These are phyloP conservation scores for Halesus radiatus DNA, from an alignment of 1,140 invertebrate genomes.

Conservation along the genomic window DNA sequence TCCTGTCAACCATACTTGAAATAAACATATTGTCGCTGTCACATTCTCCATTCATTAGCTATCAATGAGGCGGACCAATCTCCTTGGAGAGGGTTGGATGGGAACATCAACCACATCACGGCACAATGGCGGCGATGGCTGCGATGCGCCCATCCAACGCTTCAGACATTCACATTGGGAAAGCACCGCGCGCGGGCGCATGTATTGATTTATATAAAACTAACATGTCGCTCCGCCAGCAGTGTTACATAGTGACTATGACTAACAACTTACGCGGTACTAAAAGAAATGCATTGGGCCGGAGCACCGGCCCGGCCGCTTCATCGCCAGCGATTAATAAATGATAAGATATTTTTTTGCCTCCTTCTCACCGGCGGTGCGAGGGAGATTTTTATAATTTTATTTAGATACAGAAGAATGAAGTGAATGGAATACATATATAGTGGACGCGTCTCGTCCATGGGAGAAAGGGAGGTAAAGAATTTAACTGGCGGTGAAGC, in stretches of 20 bases:
- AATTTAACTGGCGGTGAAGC: not conserved
- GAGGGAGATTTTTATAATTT: slow-evolving; percentile 43
- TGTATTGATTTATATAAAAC: slow-evolving; percentile 36
- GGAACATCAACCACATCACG: not conserved
- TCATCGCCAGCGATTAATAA: slow-evolving; percentile 1
- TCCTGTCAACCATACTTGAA: slow-evolving; percentile 14
- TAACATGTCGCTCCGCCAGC: slow-evolving; percentile 18
- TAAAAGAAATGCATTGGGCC: slow-evolving; percentile 42
- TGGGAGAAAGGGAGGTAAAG: slow-evolving; percentile 18
- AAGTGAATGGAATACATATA: slow-evolving; percentile 10
- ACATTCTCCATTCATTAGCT: not conserved
- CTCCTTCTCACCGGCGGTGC: slow-evolving; percentile 1
- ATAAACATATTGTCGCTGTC: slow-evolving; percentile 13
- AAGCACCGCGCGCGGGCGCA: slow-evolving; percentile 1
- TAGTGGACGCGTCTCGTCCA: not conserved
- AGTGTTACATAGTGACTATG: slow-evolving; percentile 4
- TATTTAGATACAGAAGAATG: slow-evolving; percentile 31
- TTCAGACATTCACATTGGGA: not conserved
- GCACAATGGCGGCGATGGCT: not conserved
- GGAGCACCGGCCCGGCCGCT: not conserved
- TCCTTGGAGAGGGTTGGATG: not conserved
- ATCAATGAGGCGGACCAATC: not conserved
- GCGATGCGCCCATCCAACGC: not conserved
- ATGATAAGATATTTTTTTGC: slow-evolving; percentile 41
- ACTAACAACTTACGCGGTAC: slow-evolving; percentile 23